A percentile compares a stretch with the other conserved stretches of the same genome.
Evolutionary conservation across 2,113 vertebrate species (phyloP).

Genomic region (Thamnaconus septentrionalis): DNA sequence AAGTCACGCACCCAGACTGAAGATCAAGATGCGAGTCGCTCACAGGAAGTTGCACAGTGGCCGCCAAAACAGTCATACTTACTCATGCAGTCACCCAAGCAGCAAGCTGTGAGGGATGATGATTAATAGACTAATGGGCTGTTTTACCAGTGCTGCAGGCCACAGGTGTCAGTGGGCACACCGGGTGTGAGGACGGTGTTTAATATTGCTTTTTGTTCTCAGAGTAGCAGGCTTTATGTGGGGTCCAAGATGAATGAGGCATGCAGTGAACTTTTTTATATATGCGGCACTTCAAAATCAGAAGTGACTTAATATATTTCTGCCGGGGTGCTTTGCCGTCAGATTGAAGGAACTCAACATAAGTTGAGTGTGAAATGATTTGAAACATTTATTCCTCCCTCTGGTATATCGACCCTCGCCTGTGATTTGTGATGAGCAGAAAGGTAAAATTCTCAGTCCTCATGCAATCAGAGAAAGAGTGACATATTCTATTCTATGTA

Average conservation of each 20-base stretch:
- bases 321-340: neutral
- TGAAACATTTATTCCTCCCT: conserved; percentile 6
- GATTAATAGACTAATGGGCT: conserved; percentile 11
- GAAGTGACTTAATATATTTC: too few species aligned
- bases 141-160: neutral
- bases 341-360: conserved; percentile 7
- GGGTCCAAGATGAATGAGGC: conserved; percentile 3
- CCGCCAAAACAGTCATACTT: neutral
- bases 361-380: conserved; percentile 16
- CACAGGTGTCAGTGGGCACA: conserved; percentile 12
- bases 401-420: conserved; percentile 8
- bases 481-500: too few species aligned
- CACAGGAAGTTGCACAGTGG: neutral
- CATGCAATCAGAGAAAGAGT: too few species aligned
- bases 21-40: neutral
- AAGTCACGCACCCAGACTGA: neutral
- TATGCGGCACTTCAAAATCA: neutral
- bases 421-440: conserved; percentile 7
- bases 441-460: neutral
- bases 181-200: conserved; percentile 1
- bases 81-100: neutral
- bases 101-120: conserved; percentile 11
- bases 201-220: too few species aligned
- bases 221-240: too few species aligned
- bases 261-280: too few species aligned